phyloP scores from a whole-genome alignment of 2,888 invertebrate species.

The Hofmannophila pseudospretella region DNA sequence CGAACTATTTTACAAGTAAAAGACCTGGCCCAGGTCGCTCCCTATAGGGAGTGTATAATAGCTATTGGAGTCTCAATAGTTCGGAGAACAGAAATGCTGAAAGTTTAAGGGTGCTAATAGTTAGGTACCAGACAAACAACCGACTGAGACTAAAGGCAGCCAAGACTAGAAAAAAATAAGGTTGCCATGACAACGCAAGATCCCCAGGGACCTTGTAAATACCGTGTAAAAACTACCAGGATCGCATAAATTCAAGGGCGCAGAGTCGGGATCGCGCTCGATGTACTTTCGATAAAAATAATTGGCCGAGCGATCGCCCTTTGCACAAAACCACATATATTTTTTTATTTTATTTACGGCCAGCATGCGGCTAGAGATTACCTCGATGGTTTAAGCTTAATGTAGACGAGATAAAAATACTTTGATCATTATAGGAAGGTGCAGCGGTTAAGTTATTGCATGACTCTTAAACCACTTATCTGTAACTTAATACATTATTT shows the following conservation, averaged over 20 bases:
- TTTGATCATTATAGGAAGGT: slow-evolving; percentile 32
- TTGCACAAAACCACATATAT: slow-evolving; percentile 27
- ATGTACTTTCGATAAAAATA: slow-evolving; percentile 35
- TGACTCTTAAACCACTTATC: slow-evolving; percentile 8
- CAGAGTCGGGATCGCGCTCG: slow-evolving; percentile 8
- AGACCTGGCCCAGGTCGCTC: too few relatives aligned
- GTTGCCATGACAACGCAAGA: slow-evolving; percentile 12
- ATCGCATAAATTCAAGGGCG: slow-evolving; percentile 28
- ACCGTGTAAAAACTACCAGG: slow-evolving; percentile 63
- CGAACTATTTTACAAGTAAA: too few relatives aligned
- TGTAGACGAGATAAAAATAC: slow-evolving; percentile 17
- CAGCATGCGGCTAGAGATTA: slow-evolving; percentile 26
- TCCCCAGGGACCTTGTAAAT: slow-evolving; percentile 64
- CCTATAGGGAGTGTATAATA: too few relatives aligned
- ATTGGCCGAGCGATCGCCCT: slow-evolving; percentile 38
- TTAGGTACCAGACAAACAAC: too few relatives aligned
- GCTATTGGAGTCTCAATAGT: too few relatives aligned
- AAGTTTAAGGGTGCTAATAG: too few relatives aligned
- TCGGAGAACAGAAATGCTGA: too few relatives aligned
- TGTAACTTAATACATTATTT: slow-evolving; percentile 1
- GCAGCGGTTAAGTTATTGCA: slow-evolving; percentile 18
- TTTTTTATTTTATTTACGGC: slow-evolving; percentile 37
- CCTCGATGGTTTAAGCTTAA: slow-evolving; percentile 22
- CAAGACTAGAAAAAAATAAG: too few relatives aligned
- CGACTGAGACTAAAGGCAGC: too few relatives aligned